Evolutionary conservation across 2,888 invertebrate genomes (phyloP).

Genomic region (Drosophila diplacantha): DNA sequence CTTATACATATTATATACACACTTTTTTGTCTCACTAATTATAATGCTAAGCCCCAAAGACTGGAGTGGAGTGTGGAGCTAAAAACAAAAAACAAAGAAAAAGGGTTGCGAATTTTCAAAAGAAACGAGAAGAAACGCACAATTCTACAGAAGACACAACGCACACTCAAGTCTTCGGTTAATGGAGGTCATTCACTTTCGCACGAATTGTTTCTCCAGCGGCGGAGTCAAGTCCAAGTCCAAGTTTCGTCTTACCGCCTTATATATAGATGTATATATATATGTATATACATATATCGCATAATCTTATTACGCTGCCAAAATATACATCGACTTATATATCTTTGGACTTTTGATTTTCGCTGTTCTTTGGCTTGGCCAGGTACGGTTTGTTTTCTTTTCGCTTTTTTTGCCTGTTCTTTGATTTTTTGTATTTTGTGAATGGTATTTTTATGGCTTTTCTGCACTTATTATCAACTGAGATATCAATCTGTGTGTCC

Average conservation of each 20-base stretch:
- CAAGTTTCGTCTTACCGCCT: conserved; percentile 46
- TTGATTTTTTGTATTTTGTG: conserved; percentile 10
- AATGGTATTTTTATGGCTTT: conserved; percentile 51
- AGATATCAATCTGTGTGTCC: conserved; percentile 46
- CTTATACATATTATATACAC: conserved; percentile 8
- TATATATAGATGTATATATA: conserved; percentile 6
- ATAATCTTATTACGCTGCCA: conserved; percentile 65
- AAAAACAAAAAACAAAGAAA: conserved; percentile 43
- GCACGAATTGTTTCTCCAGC: conserved; percentile 76
- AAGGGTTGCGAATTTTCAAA: conserved; percentile 59
- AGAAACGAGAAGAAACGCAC: conserved; percentile 43
- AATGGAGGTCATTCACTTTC: conserved; percentile 79
- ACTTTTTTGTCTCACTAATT: conserved; percentile 61
- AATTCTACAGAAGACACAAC: conserved; percentile 41
- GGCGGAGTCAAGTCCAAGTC: conserved; percentile 57
- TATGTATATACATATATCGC: conserved; percentile 18
- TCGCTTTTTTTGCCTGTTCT: conserved; percentile 8
- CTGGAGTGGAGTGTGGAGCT: conserved; percentile 15
- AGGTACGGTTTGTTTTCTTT: conserved; percentile 25
- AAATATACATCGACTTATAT: conserved; percentile 36
- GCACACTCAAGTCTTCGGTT: conserved; percentile 57
- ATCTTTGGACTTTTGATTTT: conserved; percentile 39
- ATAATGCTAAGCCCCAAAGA: conserved; percentile 61
- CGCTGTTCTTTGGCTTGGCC: conserved; percentile 6
- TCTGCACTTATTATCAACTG: conserved; percentile 53